Evolutionary conservation across 2,797 vertebrate species (phyloP).

Genomic region (Chloroceryle amazona): DNA sequence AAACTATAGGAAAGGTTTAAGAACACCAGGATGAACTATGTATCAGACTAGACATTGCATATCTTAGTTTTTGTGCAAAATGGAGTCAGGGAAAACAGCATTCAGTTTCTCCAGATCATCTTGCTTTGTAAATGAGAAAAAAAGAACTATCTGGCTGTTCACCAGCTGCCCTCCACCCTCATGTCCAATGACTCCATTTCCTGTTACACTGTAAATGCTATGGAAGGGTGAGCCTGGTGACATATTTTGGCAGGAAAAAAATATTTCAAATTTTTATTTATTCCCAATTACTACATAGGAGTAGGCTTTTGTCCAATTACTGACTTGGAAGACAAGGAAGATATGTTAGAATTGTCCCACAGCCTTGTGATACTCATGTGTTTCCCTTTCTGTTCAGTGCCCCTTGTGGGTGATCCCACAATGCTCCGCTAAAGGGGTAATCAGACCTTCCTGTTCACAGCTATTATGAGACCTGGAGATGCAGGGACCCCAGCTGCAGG

Average conservation of each 20-base stretch:
- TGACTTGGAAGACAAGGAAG: background rate
- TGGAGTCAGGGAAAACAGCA: background rate
- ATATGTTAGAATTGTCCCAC: background rate
- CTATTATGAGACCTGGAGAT: background rate
- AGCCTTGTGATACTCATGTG: background rate
- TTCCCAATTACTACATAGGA: background rate
- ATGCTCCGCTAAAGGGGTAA: background rate
- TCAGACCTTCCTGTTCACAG: background rate
- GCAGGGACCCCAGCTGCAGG: background rate
- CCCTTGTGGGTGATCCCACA: fast-evolving
- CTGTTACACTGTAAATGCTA: constrained; percentile 45
- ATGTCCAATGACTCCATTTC: constrained; percentile 41
- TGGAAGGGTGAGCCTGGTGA: constrained; percentile 3
- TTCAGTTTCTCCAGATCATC: background rate
- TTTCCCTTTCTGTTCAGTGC: background rate
- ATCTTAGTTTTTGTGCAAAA: background rate
- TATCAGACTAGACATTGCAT: background rate
- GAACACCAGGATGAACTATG: background rate
- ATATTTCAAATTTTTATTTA: background rate
- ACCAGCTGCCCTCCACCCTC: constrained; percentile 57
- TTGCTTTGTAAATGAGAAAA: constrained; percentile 25
- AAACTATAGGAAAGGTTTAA: background rate
- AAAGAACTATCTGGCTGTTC: background rate
- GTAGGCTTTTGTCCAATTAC: background rate
- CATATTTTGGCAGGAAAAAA: background rate